phyloP scores from a whole-genome alignment of 2,888 invertebrate genomes.

The Aphrophora alni region DNA sequence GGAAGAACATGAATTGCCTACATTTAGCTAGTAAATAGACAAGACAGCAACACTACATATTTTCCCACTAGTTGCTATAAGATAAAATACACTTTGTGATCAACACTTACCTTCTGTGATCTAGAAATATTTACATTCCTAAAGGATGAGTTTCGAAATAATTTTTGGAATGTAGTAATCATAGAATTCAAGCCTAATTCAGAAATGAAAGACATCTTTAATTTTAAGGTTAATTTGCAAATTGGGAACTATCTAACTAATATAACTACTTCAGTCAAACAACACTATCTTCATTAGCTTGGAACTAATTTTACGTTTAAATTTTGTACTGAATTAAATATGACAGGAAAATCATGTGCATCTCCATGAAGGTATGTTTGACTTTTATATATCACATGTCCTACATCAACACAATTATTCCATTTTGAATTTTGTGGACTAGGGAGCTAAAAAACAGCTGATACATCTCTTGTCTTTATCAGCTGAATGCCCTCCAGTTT shows the following conservation, averaged over 20 bases:
- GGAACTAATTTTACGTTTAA: background rate
- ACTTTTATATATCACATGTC: background rate
- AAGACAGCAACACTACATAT: no score
- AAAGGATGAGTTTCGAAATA: constrained; percentile 46
- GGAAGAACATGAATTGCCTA: no score
- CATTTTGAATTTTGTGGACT: background rate
- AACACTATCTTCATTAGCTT: background rate
- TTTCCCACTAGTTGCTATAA: no score
- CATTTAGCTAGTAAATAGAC: no score
- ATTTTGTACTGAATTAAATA: no score
- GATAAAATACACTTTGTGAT: background rate
- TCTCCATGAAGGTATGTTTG: no score
- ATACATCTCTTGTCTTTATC: background rate
- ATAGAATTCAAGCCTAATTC: constrained; percentile 62
- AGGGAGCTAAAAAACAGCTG: background rate
- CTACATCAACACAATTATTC: background rate
- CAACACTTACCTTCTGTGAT: constrained; percentile 70
- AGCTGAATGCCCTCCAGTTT: no score
- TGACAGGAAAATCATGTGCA: no score
- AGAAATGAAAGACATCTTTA: constrained; percentile 59
- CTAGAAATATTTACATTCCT: constrained; percentile 65
- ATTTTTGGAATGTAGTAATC: constrained; percentile 59
- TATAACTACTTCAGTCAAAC: background rate
- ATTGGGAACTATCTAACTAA: background rate
- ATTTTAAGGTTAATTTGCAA: constrained; percentile 13